Conservation (phyloP, 92 coral and sea anemone species). For the Pocillopora meandrina region DNA sequence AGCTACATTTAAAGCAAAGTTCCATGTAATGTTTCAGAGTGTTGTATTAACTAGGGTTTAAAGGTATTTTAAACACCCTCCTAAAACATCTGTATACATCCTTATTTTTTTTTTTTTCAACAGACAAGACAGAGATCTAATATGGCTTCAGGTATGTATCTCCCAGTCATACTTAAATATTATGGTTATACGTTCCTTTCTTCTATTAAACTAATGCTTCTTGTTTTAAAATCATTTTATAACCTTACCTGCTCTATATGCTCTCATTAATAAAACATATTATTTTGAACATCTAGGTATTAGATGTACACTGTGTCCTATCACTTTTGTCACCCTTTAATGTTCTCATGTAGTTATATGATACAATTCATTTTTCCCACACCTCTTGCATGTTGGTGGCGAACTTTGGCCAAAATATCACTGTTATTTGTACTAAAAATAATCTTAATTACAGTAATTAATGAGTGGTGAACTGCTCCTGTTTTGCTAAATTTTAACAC, state of each 20-base stretch:
- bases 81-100: slow-evolving; percentile 42
- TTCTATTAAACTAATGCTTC: slow-evolving; percentile 51
- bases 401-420: slow-evolving; percentile 42
- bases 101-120: slow-evolving; percentile 28
- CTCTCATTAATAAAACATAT: slow-evolving; percentile 38
- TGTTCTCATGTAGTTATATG: slow-evolving; percentile 53
- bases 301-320: slow-evolving; percentile 35
- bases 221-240: slow-evolving; percentile 39
- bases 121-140: slow-evolving; percentile 49
- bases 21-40: slow-evolving; percentile 51
- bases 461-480: slow-evolving; percentile 39
- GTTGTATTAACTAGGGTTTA: slow-evolving; percentile 52
- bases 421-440: slow-evolving; percentile 47
- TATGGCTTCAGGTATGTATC: slow-evolving; percentile 53
- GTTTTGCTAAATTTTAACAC: slow-evolving; percentile 37
- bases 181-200: slow-evolving; percentile 36
- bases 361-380: slow-evolving; percentile 53
- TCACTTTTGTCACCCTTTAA: slow-evolving; percentile 47
- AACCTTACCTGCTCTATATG: slow-evolving; percentile 44
- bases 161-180: slow-evolving; percentile 48
- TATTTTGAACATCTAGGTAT: slow-evolving; percentile 43
- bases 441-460: slow-evolving; percentile 45
- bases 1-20: slow-evolving; percentile 47
- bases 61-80: slow-evolving; percentile 41
- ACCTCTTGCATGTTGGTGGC: slow-evolving; percentile 51